Evolutionary conservation across 2,113 vertebrate species (phyloP), one percentile per base, ranked within the genome.

Genomic region (Spea multiplicata): DNA sequence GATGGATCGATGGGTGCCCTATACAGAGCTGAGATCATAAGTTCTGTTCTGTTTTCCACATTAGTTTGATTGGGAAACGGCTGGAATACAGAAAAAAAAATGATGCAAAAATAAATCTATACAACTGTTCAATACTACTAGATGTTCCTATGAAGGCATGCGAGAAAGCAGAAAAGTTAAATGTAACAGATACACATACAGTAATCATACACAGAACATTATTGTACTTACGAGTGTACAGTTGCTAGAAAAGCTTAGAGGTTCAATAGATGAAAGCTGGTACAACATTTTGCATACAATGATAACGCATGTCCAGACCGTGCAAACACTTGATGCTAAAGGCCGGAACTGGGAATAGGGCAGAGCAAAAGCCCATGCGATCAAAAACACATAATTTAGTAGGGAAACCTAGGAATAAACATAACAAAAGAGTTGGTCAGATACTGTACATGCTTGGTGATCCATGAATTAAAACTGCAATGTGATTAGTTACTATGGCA

Each of bases 271-370:
- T 69, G 91, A 86, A 59, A 99, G 94, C 89, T 99, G 97, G 91
- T 98, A 99, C 78, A 99, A 92, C 97, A 99, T 99, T 90, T 99
- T 99, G 89, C 97, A 98, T 84, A 98, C 90, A 76, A 97, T 96
- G 88, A 99, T 93, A 86, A 99, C 92, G 82, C 96, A 99, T 0
- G 95, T 99, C 97, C 97, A 99, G 78, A 99, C 95, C 17, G 95
- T 95, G 87, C 97, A 99, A 84, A 98, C 85, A 72, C 94, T 97
- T 74, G 97, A 99, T 66, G 96, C 97, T 75, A 97, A 83, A 13
- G 93, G 95, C 8, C 97, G 94, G 78, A 99, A 95, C 86, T 96
- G 95, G 84, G 94, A 86, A 80, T 95, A 99, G 0, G 97, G 97
- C 81, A 99, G 88, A 44, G 97, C 97, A 73, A 99, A 97, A 83